Evolutionary conservation across 2,888 invertebrate genomes (phyloP), one percentile per base, ranked within the genome.

Genomic region (Rapana venosa): DNA sequence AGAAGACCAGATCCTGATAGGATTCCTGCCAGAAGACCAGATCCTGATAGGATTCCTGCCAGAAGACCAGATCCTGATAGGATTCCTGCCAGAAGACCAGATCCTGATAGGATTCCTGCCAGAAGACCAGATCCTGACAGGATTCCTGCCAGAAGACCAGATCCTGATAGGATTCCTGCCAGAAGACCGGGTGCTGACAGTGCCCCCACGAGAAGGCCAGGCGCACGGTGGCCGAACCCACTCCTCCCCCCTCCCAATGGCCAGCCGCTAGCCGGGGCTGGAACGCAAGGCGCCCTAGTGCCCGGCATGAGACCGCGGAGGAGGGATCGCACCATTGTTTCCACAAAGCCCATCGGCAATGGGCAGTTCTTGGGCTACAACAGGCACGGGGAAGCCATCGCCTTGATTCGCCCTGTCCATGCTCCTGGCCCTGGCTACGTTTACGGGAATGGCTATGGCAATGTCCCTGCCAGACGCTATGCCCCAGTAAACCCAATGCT

Each of bases 351-450:
- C 17, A 66, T 56, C 35, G 70, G 74, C 47, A 74, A 74, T 32
- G 87, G 87, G 26, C 61, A 86, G 86, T 85, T 85, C 26, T n/a
- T 85, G 58, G 85, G 58, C 30, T 85, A 58, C 85, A 85, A 85
- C 58, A 85, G 26, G 17, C 20, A 85, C 30, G 85, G 85, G 4
- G 58, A 85, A 30, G 85, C 85, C n/a, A 30, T 85, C 17, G 85
- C 56, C n/a, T 58, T 85, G 17, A 85, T 85, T 58, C n/a, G 56
- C 17, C 85, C 85, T 58, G 58, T 85, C 30, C n/a, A 13, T 5
- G 0, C 58, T n/a, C 85, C 58, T 1, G 58, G 58, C 35, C n/a
- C 15, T 83, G 47, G 13, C 36, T 1, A 58, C 26, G 26, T 13
- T 0, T 6, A 30, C 66, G n/a, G 70, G 47, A 74, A 56, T 47